Evolutionary conservation across 2,797 vertebrate species (phyloP).

Genomic region (Aythya fuligula): DNA sequence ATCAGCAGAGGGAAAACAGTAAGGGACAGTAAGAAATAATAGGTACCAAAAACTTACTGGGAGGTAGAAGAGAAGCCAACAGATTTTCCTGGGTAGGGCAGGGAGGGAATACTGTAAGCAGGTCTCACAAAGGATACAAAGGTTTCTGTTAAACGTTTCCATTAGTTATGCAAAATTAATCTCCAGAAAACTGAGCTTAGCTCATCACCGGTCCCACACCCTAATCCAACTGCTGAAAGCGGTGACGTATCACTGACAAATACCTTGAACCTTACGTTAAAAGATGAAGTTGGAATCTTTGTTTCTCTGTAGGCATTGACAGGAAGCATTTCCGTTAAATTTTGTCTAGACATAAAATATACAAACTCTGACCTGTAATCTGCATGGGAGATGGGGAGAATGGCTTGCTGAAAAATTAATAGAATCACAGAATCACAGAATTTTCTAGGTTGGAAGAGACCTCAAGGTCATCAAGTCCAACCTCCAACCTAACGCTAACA

Average conservation of each 20-base stretch:
- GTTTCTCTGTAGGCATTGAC: neutral
- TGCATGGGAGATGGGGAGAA: neutral
- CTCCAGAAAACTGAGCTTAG: conserved; percentile 17
- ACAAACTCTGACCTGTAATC: neutral
- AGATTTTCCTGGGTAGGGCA: neutral
- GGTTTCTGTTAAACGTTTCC: neutral
- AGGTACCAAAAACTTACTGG: neutral
- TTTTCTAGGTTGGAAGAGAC: no score
- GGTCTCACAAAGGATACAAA: conserved; percentile 5
- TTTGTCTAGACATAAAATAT: neutral
- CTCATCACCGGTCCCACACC: conserved; percentile 48
- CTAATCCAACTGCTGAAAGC: neutral
- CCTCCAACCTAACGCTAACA: no score
- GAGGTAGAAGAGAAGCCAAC: neutral
- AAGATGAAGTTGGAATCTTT: neutral
- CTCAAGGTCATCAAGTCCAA: no score
- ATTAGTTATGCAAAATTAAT: conserved; percentile 11
- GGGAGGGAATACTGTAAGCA: neutral
- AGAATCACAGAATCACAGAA: no score
- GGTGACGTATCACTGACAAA: neutral
- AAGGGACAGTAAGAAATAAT: neutral
- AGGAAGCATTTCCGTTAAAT: neutral
- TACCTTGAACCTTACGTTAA: neutral
- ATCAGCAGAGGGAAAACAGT: neutral
- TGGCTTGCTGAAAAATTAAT: neutral